Evolutionary conservation across 1,140 invertebrate genomes (phyloP).

Genomic region (Brachionus calyciflorus): DNA sequence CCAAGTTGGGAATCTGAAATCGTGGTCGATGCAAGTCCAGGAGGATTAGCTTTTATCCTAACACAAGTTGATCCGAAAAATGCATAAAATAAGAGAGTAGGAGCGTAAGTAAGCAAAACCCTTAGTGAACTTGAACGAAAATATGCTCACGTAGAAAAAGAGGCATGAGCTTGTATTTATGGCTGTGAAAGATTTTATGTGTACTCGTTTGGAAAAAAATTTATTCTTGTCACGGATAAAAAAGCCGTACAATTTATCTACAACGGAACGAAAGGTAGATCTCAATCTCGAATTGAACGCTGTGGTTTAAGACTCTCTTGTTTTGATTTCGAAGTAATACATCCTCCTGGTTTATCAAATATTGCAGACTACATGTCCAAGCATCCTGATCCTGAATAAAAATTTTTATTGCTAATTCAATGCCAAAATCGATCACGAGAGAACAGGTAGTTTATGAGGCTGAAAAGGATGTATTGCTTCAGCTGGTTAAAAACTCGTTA

Average conservation of each 20-base stretch:
- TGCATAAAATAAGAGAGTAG: too few relatives aligned
- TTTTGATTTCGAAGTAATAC: too few relatives aligned
- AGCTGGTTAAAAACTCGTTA: too few relatives aligned
- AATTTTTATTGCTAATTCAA: too few relatives aligned
- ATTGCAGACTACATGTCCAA: too few relatives aligned
- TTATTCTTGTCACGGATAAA: conserved; percentile 1
- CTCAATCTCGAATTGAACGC: not conserved
- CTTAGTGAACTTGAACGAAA: conserved; percentile 49
- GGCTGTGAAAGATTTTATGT: not conserved
- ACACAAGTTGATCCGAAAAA: too few relatives aligned
- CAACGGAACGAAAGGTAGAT: not conserved
- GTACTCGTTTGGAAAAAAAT: conserved; percentile 13
- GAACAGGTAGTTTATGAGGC: too few relatives aligned
- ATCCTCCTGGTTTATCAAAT: too few relatives aligned
- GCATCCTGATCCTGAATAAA: too few relatives aligned
- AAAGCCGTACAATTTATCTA: not conserved
- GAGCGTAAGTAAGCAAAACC: conserved; percentile 51
- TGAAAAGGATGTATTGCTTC: too few relatives aligned
- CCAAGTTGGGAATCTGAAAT: too few relatives aligned
- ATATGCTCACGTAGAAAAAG: conserved; percentile 53
- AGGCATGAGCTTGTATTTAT: conserved; percentile 48
- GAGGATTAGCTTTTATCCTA: not conserved
- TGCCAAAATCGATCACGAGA: too few relatives aligned
- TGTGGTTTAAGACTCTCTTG: not conserved
- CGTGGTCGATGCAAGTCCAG: not conserved